Base-by-base conservation (phyloP, 2,888 invertebrate genomes). In the Xanthorhoe designata region DNA sequence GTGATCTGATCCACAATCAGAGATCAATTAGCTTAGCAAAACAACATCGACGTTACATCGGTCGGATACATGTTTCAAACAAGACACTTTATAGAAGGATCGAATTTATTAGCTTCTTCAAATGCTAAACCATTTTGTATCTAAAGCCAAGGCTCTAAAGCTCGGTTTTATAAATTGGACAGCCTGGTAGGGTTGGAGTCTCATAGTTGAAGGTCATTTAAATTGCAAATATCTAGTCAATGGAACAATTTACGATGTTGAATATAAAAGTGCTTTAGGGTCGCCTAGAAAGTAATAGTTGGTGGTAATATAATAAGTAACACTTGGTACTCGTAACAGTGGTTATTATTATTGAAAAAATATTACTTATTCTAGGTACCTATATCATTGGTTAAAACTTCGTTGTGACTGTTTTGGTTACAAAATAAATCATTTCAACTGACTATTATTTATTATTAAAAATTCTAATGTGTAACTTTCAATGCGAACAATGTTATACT, bases 41-140 rank as follows among this genome's bases (percentile, higher is more conserved):
- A 42, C 38, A 42, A 42, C 38, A 42, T 42, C 38, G 38, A 42
- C 38, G 38, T 42, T 42, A 42, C 13, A 42, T 42, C 38, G 38
- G 13, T 42, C 38, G 38, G 38, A 42, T 42, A 19, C 10, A 51
- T 51, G 54, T 42, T 42, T 42, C 38, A 42, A 42, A 42, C 38
- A 42, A 42, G 38, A 42, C 38, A 42, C 38, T 42, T 42, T 9
- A 10, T 35, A 2, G 13, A 8, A 7, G 38, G 38, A 38, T 38
- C 38, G 13, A 38, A 38, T 10, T 38, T 38, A 3, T 10, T 38
- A 38, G 38, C 38, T 38, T 38, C 13, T 38, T 10, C 38, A 13
- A 1, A 7, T 38, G 38, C 38, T 38, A 10, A 38, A 38, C 38
- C 38, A 38, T 10, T 38, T 38, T 38, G 38, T 8, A 38, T 38